A percentile compares a stretch with the other conserved stretches of the same genome.
These are phyloP conservation scores for Fistularia tabacaria DNA, from an alignment of 2,797 vertebrate species.

Conservation along the genomic window DNA sequence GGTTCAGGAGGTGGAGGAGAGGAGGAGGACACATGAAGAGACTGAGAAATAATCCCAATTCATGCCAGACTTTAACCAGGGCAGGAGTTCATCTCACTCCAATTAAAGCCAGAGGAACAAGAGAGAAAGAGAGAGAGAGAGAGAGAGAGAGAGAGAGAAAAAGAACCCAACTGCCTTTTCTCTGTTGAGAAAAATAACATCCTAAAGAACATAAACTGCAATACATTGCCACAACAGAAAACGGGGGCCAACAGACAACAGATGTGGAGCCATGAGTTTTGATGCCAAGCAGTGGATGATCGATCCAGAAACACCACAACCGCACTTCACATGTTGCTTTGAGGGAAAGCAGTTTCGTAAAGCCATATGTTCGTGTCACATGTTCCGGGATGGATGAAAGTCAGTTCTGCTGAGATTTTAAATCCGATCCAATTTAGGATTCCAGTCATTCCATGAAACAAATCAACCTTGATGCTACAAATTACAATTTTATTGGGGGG, in stretches of 20 bases:
- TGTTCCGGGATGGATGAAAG: too few species aligned
- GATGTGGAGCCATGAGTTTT: constrained; percentile 19
- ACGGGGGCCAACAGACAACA: constrained; percentile 4
- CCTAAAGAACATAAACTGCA: constrained; percentile 14
- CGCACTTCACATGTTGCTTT: constrained; percentile 13
- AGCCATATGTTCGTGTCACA: not conserved
- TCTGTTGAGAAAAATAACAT: constrained; percentile 12
- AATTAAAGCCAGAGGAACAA: constrained; percentile 31
- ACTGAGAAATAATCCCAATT: constrained; percentile 19
- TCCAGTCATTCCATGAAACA: too few species aligned
- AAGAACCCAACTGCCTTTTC: constrained; percentile 19
- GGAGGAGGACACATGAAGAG: constrained; percentile 18
- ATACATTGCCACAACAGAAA: not conserved
- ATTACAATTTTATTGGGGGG: too few species aligned
- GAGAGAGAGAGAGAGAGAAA: constrained; percentile 13
- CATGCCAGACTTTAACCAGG: constrained; percentile 25
- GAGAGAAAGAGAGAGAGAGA: constrained; percentile 8
- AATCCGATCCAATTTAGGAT: too few species aligned
- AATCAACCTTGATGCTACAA: too few species aligned
- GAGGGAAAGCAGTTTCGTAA: constrained; percentile 13
- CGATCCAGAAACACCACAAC: not conserved
- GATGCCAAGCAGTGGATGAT: constrained; percentile 24
- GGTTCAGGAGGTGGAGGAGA: constrained; percentile 21
- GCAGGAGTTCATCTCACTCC: constrained; percentile 12
- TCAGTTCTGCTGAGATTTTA: too few species aligned